These are phyloP conservation scores for Varecia variegata DNA, from an alignment of 2,797 vertebrate genomes.

Conservation along the genomic window DNA sequence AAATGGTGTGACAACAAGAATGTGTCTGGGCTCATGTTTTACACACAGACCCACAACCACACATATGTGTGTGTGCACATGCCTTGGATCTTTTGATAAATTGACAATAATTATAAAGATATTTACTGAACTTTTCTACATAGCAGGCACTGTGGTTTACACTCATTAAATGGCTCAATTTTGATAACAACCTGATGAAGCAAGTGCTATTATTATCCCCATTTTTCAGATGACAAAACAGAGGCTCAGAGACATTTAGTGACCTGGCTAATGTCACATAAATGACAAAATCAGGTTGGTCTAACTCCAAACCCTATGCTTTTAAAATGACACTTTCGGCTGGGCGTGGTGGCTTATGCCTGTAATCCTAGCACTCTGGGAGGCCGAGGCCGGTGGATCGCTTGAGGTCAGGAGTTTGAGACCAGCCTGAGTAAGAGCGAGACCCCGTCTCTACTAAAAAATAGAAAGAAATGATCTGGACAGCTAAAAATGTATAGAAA, in stretches of 20 bases:
- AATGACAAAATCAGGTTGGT: neutral
- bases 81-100: neutral
- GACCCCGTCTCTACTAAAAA: too few relatives aligned
- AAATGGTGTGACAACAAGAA: neutral
- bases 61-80: neutral
- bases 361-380: too few relatives aligned
- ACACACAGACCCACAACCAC: neutral
- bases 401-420: too few relatives aligned
- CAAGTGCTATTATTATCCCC: neutral
- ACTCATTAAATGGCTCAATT: neutral
- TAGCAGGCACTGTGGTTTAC: neutral
- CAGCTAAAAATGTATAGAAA: too few relatives aligned
- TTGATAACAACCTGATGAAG: neutral
- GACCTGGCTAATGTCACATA: neutral
- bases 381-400: too few relatives aligned
- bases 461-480: too few relatives aligned
- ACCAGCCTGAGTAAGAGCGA: too few relatives aligned
- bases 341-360: too few relatives aligned
- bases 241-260: neutral
- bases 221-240: neutral
- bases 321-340: neutral
- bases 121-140: neutral
- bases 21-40: neutral
- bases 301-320: slow-evolving; percentile 1
- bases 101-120: neutral